Base-by-base conservation (phyloP, 1,140 invertebrate genomes). In the Bombus fervidus region DNA sequence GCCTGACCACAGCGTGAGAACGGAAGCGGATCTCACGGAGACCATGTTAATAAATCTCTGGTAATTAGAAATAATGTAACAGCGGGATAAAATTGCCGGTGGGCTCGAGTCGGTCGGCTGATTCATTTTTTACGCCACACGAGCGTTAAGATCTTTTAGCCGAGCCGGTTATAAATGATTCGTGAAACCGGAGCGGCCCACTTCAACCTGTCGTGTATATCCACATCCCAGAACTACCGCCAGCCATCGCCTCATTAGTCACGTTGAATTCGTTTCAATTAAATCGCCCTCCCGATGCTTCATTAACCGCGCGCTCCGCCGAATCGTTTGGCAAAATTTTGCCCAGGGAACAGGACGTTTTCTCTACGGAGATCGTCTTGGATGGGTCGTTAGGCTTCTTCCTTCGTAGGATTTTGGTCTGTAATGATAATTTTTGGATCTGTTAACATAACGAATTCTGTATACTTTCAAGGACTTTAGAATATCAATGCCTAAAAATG, bases 61-160 rank as follows among this genome's bases (percentile, higher is more conserved):
- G 90, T 91, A 91, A 91, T 91, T 91, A 91, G 90, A 91, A 91
- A 91, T 88, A 89, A 91, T 91, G 88, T 91, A 84, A 76, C 69
- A 66, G 68, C 74, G 71, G 72, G 83, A 86, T 86, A 71, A 86
- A 89, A 91, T 89, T 89, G 90, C 88, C 75, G 71, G 43, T 88
- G 86, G 89, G 87, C 81, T 71, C 75, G 88, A 86, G 83, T 88
- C 43, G 81, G 83, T 68, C 66, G 89, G 73, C 62, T 57, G 86
- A 87, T 91, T 90, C 87, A 91, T 91, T 91, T 91, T 91, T 91
- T 91, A 90, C 83, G 86, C 83, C 82, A 86, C 77, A 69, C 86
- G 86, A 90, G 89, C 89, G 89, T 90, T 90, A 90, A 90, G 89
- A 90, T 90, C 89, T 90, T 90, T 90, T 88, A 88, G 79, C 75